Percentiles rank a stretch among this genome's conserved stretches.
Conservation (phyloP, 2,113 vertebrate genomes). For the Cavia aperea region DNA sequence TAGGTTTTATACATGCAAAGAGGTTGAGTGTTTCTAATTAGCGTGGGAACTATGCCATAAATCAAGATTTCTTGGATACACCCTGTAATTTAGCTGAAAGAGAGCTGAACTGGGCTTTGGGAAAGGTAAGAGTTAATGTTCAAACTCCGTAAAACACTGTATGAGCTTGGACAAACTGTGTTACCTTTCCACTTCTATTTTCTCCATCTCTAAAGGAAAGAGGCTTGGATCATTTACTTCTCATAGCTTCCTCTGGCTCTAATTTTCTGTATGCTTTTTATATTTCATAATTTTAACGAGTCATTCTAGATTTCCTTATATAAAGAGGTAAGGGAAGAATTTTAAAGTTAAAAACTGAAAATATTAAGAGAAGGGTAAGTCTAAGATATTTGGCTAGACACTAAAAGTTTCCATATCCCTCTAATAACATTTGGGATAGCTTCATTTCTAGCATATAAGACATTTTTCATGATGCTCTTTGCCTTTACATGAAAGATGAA, state of each 20-base stretch:
- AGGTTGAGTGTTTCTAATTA: neutral
- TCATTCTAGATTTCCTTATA: neutral
- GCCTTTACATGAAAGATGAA: neutral
- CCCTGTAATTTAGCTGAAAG: neutral
- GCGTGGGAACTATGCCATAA: neutral
- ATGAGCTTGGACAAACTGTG: neutral
- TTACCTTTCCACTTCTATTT: neutral
- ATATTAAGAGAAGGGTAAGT: neutral
- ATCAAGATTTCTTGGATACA: neutral
- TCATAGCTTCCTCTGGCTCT: neutral
- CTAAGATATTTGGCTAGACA: neutral
- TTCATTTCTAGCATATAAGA: neutral
- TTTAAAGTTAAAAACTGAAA: slow-evolving; percentile 32
- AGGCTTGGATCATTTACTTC: neutral
- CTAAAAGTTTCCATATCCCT: neutral
- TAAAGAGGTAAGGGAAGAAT: neutral
- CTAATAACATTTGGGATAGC: neutral
- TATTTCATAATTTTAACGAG: neutral
- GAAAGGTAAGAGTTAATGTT: neutral
- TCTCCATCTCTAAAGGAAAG: neutral
- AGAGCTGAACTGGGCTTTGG: neutral
- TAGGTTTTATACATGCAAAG: neutral
- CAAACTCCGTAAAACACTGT: neutral
- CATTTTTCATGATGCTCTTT: neutral
- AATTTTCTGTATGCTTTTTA: neutral